A percentile compares a stretch with the other conserved stretches of the same genome.
Evolutionary conservation across 2,797 vertebrate species (phyloP).

Genomic region (Telmatherina bonti): DNA sequence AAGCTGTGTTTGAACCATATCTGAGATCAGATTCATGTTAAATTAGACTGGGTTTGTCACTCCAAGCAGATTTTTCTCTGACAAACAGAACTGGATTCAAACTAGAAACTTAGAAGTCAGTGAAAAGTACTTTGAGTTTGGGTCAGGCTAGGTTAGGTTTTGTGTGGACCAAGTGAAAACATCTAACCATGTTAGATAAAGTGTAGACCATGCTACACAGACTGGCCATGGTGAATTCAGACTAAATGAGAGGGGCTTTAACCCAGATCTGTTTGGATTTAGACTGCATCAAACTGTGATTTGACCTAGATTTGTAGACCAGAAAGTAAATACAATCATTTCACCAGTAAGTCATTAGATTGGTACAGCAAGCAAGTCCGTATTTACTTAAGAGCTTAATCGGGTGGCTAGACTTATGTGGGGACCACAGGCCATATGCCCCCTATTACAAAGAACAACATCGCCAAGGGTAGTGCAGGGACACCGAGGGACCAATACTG

Average conservation of each 20-base stretch:
- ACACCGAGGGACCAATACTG: background rate
- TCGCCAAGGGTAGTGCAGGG: background rate
- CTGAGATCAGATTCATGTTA: background rate
- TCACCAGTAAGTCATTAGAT: background rate
- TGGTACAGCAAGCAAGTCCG: background rate
- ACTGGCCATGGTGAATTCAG: background rate
- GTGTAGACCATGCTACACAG: background rate
- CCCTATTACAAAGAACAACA: background rate
- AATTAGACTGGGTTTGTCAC: background rate
- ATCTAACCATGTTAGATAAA: background rate
- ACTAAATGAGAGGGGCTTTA: background rate
- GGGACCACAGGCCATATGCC: background rate
- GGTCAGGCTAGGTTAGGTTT: background rate
- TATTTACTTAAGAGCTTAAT: background rate
- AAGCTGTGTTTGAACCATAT: background rate
- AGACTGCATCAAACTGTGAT: background rate
- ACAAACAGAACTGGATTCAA: background rate
- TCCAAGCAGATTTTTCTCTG: background rate
- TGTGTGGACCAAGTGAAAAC: background rate
- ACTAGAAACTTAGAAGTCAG: background rate
- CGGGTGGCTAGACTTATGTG: background rate
- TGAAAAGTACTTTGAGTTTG: background rate
- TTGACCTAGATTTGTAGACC: background rate
- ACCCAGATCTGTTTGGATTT: background rate
- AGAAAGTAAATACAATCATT: background rate